phyloP scores from a whole-genome alignment of 2,113 vertebrate species.

The Podarcis muralis region DNA sequence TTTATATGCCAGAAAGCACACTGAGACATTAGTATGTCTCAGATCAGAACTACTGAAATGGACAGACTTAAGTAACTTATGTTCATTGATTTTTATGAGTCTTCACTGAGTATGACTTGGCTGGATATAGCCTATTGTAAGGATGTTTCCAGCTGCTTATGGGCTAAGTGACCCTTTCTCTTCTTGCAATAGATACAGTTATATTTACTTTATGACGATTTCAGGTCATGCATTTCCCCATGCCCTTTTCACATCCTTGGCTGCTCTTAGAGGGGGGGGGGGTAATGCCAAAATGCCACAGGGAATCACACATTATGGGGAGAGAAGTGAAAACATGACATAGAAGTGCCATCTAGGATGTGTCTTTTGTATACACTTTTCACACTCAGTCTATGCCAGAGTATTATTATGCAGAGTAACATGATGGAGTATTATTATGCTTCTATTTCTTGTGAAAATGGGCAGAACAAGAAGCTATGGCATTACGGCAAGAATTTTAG shows the following conservation, averaged over 20 bases:
- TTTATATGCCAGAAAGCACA: accelerated
- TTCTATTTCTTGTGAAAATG: background rate
- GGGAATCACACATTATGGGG: background rate
- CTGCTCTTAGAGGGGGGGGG: background rate
- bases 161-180: background rate
- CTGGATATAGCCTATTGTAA: background rate
- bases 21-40: background rate
- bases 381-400: background rate
- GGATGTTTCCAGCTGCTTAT: background rate
- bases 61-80: no score
- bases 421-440: background rate
- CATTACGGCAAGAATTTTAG: accelerated
- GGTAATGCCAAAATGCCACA: background rate
- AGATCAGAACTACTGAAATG: no score
- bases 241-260: background rate
- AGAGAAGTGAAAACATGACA: background rate
- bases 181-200: background rate
- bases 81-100: no score
- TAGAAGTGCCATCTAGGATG: background rate
- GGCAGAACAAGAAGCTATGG: background rate
- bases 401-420: background rate
- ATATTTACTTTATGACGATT: background rate
- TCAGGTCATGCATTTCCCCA: background rate
- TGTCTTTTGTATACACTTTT: background rate
- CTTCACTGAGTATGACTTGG: no score